A percentile compares a stretch with the other conserved stretches of the same genome.
phyloP scores from a whole-genome alignment of 2,797 vertebrate species.

The Helarctos malayanus region DNA sequence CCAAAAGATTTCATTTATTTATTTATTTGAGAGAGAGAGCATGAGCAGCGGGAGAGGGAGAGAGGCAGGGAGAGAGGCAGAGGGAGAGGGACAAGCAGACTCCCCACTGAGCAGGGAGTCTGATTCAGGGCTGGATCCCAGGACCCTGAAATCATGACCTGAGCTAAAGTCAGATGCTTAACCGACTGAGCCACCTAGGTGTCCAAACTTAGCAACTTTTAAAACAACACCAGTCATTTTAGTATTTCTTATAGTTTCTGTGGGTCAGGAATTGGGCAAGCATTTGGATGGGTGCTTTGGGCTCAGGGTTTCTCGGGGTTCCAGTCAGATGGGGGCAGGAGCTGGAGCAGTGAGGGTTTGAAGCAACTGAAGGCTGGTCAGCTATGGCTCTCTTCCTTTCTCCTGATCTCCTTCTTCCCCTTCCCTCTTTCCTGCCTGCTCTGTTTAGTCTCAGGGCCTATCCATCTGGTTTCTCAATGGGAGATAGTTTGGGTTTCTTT shows the following conservation, averaged over 20 bases:
- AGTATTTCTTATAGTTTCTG: conserved; percentile 23
- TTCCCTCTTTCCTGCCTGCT: neutral
- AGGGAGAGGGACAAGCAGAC: neutral
- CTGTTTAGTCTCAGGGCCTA: neutral
- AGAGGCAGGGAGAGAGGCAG: neutral
- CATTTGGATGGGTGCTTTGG: neutral
- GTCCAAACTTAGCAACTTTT: neutral
- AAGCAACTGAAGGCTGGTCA: neutral
- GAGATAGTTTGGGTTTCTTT: conserved; percentile 25
- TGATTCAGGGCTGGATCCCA: neutral
- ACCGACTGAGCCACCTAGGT: neutral
- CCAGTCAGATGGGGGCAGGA: neutral
- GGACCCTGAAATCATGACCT: neutral
- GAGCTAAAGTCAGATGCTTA: neutral
- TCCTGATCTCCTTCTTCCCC: neutral
- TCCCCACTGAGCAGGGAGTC: neutral
- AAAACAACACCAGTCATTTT: neutral
- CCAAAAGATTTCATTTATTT: neutral
- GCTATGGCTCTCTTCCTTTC: neutral
- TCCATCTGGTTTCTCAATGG: neutral
- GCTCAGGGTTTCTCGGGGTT: neutral
- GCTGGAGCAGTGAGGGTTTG: neutral
- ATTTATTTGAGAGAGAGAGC: neutral
- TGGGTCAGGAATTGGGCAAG: neutral
- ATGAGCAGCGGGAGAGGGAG: neutral